Conservation (phyloP, 2,888 invertebrate species). For the Apodemia hepburni region DNA sequence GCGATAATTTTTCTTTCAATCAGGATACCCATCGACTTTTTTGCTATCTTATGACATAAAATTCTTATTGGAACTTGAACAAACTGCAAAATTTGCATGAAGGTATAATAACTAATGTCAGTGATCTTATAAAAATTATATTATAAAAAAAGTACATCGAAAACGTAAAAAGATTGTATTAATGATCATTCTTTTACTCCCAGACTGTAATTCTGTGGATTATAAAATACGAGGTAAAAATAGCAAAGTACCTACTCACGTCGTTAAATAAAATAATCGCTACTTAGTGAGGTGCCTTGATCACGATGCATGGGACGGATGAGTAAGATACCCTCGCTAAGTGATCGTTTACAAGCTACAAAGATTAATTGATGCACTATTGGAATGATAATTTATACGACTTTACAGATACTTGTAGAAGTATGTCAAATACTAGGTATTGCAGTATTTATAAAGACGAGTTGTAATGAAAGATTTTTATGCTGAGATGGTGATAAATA, state of each 20-base stretch:
- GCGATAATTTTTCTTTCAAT: too few species aligned
- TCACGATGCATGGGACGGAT: slow-evolving; percentile 29
- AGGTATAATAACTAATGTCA: too few species aligned
- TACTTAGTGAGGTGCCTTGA: slow-evolving; percentile 32
- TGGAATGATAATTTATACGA: slow-evolving; percentile 20
- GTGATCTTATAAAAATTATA: too few species aligned
- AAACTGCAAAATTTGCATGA: too few species aligned
- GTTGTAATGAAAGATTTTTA: too few species aligned
- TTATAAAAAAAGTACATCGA: too few species aligned
- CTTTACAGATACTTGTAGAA: slow-evolving; percentile 18
- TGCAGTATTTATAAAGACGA: too few species aligned
- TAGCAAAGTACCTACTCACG: slow-evolving; percentile 5
- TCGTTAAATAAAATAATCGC: slow-evolving; percentile 32
- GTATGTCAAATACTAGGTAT: neutral
- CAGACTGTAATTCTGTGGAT: neutral
- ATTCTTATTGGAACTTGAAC: too few species aligned
- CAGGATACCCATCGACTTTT: too few species aligned
- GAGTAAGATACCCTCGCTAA: slow-evolving; percentile 33
- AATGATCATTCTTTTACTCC: neutral
- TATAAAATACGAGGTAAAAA: slow-evolving; percentile 5
- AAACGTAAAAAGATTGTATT: too few species aligned
- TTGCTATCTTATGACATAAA: too few species aligned
- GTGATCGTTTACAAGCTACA: slow-evolving; percentile 36
- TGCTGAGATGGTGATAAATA: too few species aligned
- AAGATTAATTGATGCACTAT: slow-evolving; percentile 34